phyloP scores from a whole-genome alignment of 2,113 vertebrate species.

The Microtus richardsoni region DNA sequence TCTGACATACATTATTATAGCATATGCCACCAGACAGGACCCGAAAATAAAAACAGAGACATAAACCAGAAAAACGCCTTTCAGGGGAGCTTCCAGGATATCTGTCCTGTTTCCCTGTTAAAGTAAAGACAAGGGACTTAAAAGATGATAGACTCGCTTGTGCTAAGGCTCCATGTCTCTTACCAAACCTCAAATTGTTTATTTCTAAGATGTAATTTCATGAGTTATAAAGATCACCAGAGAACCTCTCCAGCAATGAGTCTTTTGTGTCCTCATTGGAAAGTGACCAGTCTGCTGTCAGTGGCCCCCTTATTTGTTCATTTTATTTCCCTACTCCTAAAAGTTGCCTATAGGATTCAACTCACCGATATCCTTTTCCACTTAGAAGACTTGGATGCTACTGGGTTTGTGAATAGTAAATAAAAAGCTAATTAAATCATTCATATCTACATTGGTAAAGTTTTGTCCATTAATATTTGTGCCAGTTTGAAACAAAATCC shows the following conservation, averaged over 20 bases:
- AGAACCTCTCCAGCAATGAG: neutral
- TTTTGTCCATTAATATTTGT: neutral
- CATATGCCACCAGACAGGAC: neutral
- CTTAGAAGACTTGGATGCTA: too few species aligned
- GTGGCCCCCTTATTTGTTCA: too few species aligned
- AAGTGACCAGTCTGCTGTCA: neutral
- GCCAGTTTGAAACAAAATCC: neutral
- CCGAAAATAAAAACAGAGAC: neutral
- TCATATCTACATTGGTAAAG: neutral
- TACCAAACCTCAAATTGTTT: neutral
- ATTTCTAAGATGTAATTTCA: neutral
- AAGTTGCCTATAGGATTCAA: neutral
- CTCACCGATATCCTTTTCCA: neutral
- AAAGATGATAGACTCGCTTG: too few species aligned
- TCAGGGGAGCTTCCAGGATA: neutral
- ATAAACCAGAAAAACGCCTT: neutral
- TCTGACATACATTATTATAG: neutral
- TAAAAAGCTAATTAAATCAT: neutral
- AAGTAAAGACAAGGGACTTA: neutral
- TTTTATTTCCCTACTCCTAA: neutral
- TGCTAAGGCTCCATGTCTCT: too few species aligned
- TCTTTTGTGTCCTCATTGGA: neutral
- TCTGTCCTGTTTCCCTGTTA: too few species aligned
- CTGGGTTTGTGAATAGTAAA: neutral
- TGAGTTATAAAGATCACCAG: neutral